A percentile compares a stretch with the other conserved stretches of the same genome.
phyloP scores from a whole-genome alignment of 1,140 invertebrate species.

The Monochamus saltuarius region DNA sequence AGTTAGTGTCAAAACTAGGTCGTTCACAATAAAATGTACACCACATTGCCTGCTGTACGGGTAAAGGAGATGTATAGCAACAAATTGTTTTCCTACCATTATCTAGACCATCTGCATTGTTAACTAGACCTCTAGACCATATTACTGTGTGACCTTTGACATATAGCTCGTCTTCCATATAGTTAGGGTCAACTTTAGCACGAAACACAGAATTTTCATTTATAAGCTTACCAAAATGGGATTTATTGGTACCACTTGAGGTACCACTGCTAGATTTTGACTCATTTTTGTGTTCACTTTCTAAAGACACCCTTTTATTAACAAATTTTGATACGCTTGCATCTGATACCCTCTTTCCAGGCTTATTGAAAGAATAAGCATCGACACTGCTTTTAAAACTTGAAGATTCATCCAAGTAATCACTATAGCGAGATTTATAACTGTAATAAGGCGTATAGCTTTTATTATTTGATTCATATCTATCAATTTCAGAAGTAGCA shows the following conservation, averaged over 20 bases:
- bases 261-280: constrained; percentile 12
- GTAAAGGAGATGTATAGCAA: constrained; percentile 77
- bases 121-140: constrained; percentile 68
- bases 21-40: constrained; percentile 67
- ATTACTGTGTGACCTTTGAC: constrained; percentile 80
- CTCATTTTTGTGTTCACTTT: constrained; percentile 26
- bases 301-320: constrained; percentile 33
- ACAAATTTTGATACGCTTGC: constrained; percentile 29
- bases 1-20: constrained; percentile 53
- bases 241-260: constrained; percentile 23
- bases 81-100: constrained; percentile 60
- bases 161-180: constrained; percentile 85
- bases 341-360: constrained; percentile 37
- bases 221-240: constrained; percentile 10
- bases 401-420: constrained; percentile 33
- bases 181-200: constrained; percentile 29
- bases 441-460: constrained; percentile 15
- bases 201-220: constrained; percentile 18
- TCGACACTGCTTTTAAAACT: constrained; percentile 34
- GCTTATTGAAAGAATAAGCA: constrained; percentile 23
- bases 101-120: constrained; percentile 51
- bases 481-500: constrained; percentile 24
- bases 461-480: constrained; percentile 21
- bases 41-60: constrained; percentile 82
- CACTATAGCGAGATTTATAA: constrained; percentile 18